These are phyloP conservation scores for Tauraco hartlaubi DNA, from an alignment of 2,797 vertebrate species.

Conservation along the genomic window DNA sequence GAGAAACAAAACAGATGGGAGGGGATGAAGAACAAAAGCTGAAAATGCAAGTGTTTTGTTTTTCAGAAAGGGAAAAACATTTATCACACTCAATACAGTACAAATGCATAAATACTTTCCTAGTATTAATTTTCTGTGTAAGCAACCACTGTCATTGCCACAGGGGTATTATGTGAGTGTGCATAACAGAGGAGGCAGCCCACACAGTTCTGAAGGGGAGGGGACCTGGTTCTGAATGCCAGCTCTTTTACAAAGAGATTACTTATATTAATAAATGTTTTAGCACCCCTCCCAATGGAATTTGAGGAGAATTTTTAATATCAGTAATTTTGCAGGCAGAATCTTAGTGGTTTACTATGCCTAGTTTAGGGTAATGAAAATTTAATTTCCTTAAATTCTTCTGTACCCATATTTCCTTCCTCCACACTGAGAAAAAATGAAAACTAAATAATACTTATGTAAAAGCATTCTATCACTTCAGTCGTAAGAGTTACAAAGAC, in stretches of 20 bases:
- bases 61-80: constrained; percentile 52
- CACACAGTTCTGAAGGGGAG: background rate
- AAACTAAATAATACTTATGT: background rate
- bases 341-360: background rate
- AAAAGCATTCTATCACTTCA: constrained; percentile 15
- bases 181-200: background rate
- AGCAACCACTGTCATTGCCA: constrained; percentile 48
- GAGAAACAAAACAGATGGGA: constrained; percentile 60
- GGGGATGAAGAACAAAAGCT: constrained; percentile 55
- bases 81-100: constrained; percentile 50
- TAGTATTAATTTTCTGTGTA: constrained; percentile 46
- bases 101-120: constrained; percentile 60
- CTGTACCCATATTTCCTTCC: background rate
- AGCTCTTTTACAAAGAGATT: background rate
- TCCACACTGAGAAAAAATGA: background rate
- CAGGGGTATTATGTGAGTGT: background rate
- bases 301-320: constrained; percentile 54
- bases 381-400: constrained; percentile 62
- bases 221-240: background rate
- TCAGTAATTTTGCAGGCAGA: constrained; percentile 40
- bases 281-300: background rate
- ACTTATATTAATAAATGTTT: background rate
- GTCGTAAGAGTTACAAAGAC: background rate
- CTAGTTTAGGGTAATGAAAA: constrained; percentile 46
- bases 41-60: constrained; percentile 60